Base-by-base conservation (phyloP, 1,140 invertebrate species). In the Papilio machaon region DNA sequence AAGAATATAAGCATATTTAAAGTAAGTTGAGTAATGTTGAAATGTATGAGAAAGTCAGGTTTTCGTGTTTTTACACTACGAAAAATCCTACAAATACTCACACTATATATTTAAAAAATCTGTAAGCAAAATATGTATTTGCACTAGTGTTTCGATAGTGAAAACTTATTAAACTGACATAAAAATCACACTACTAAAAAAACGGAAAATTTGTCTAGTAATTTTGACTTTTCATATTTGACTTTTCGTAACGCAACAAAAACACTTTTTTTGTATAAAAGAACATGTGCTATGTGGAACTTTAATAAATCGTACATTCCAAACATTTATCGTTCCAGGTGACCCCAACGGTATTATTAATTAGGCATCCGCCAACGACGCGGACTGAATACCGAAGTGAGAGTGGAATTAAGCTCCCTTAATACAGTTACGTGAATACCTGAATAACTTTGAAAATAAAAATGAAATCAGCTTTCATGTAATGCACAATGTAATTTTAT, bases 281-380 rank as follows among this genome's bases (percentile, higher is more conserved):
- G 30, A 23, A 23, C 2, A n/a, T 13, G 23, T 64, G 19, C 6
- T 9, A n/a, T 23, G 58, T 11, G 54, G 6, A 60, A 19, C 23
- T 13, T 64, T 30, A 30, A 64, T 23, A 30, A 64, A 11, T 64
- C 60, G 13, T 64, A 64, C 10, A 64, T 64, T 64, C 19, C 60
- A 64, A 64, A 35, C 60, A 64, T 64, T 64, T 64, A 30, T 30
- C 23, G 60, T 64, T 64, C 23, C 60, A 64, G 60, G 60, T 64
- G 60, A 64, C 60, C 60, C 60, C 60, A 64, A 64, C 19, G 60
- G 60, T 64, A 30, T 30, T 64, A 64, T 64, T 64, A 23, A 64
- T 64, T 64, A 64, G 10, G 23, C 10, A 64, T 64, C 10, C 23
- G 60, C 60, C 23, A 64, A 23, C 60, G 10, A 64, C 60, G 60